Conservation (phyloP, 1,140 invertebrate genomes). For the Leptinotarsa undecemlineata region DNA sequence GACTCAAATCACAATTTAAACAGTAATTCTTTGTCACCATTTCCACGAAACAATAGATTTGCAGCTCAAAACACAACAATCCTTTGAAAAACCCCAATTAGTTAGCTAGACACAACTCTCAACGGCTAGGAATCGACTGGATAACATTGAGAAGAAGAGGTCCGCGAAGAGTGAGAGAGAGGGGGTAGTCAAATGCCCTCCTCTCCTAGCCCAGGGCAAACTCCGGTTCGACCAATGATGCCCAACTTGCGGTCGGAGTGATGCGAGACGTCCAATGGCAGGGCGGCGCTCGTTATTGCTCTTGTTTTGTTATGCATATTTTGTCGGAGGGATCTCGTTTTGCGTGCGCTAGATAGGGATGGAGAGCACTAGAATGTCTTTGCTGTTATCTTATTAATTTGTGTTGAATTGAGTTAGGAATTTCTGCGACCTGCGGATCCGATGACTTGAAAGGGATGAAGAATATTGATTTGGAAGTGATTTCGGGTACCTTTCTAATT, state of each 20-base stretch:
- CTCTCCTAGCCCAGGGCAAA: neutral
- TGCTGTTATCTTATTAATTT: conserved; percentile 21
- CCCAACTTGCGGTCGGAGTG: conserved; percentile 17
- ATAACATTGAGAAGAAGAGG: conserved; percentile 2
- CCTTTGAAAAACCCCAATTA: neutral
- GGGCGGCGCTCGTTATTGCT: conserved; percentile 1
- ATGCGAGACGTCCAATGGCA: conserved; percentile 16
- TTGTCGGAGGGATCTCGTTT: conserved; percentile 14
- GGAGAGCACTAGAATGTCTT: neutral
- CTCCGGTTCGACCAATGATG: conserved; percentile 18
- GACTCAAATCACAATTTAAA: neutral
- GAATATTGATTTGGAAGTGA: neutral
- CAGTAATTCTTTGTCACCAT: neutral
- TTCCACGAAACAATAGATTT: neutral
- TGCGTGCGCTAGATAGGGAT: conserved; percentile 10
- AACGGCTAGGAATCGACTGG: neutral
- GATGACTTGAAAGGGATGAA: neutral
- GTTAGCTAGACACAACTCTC: neutral
- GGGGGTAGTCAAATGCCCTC: conserved; percentile 10
- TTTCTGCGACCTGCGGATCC: conserved; percentile 5
- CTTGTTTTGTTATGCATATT: conserved; percentile 21
- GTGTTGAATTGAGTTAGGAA: conserved; percentile 6
- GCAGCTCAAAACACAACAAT: neutral
- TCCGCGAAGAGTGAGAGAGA: conserved; percentile 6
- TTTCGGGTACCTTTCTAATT: too few species aligned